phyloP scores from a whole-genome alignment of 2,888 invertebrate genomes.

The Heliconius erato region DNA sequence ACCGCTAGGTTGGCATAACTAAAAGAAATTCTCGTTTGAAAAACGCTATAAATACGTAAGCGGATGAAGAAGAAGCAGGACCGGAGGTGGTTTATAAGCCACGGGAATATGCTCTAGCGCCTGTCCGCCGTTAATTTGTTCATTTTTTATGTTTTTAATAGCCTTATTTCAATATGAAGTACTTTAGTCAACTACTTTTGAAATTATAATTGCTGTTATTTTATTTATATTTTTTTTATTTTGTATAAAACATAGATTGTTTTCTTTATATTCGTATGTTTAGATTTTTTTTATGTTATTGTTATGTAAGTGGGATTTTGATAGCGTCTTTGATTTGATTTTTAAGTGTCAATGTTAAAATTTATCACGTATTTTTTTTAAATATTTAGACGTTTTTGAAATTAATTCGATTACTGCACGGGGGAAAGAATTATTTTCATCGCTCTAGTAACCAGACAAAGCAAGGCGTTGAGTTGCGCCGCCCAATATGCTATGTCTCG shows the following conservation, averaged over 20 bases:
- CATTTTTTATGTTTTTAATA: conserved; percentile 39
- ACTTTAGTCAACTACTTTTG: background rate
- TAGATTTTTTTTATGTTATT: no score
- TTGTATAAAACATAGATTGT: background rate
- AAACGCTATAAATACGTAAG: conserved; percentile 30
- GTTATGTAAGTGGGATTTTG: no score
- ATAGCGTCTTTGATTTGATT: no score
- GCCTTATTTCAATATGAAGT: conserved; percentile 3
- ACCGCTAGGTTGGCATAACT: background rate
- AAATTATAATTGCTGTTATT: background rate
- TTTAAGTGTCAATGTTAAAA: no score
- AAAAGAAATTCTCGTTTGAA: conserved; percentile 21
- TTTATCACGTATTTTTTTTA: no score
- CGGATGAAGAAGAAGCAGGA: conserved; percentile 36
- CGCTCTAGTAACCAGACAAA: no score
- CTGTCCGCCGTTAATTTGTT: conserved; percentile 39
- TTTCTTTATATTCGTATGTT: no score
- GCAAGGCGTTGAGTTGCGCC: no score
- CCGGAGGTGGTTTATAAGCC: conserved; percentile 46
- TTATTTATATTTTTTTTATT: background rate
- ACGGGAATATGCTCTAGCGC: conserved; percentile 48
- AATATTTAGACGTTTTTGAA: no score
- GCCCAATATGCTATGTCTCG: no score
- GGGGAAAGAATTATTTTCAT: no score
- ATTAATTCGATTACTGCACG: no score